phyloP scores from a whole-genome alignment of 2,113 vertebrate genomes.

The Octodon degus region DNA sequence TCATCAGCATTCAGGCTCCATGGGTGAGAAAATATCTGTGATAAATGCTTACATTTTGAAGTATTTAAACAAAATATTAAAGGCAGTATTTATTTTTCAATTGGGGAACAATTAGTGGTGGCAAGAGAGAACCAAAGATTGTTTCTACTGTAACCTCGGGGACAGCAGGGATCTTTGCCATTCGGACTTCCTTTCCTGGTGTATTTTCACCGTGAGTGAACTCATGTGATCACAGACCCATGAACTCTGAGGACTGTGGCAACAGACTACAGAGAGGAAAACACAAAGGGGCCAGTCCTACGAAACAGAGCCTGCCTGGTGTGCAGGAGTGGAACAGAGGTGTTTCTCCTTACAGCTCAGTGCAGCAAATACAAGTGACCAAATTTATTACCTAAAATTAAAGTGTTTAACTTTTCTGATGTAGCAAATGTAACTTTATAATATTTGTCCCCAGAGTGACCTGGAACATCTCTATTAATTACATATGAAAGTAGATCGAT shows the following conservation, averaged over 20 bases:
- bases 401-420: background rate
- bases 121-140: background rate
- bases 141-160: background rate
- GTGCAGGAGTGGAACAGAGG: background rate
- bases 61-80: background rate
- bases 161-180: background rate
- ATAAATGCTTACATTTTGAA: background rate
- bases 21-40: background rate
- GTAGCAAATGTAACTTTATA: background rate
- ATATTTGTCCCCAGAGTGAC: background rate
- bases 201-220: background rate
- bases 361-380: background rate
- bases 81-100: background rate
- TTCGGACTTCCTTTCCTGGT: background rate
- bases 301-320: background rate
- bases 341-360: conserved; percentile 27
- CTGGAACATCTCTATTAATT: background rate
- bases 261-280: background rate
- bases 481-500: background rate
- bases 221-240: background rate
- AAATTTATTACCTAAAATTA: background rate
- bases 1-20: background rate
- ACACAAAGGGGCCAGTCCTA: background rate
- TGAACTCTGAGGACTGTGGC: background rate
- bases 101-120: background rate